phyloP scores from a whole-genome alignment of 2,797 vertebrate genomes.

The Esox lucius region DNA sequence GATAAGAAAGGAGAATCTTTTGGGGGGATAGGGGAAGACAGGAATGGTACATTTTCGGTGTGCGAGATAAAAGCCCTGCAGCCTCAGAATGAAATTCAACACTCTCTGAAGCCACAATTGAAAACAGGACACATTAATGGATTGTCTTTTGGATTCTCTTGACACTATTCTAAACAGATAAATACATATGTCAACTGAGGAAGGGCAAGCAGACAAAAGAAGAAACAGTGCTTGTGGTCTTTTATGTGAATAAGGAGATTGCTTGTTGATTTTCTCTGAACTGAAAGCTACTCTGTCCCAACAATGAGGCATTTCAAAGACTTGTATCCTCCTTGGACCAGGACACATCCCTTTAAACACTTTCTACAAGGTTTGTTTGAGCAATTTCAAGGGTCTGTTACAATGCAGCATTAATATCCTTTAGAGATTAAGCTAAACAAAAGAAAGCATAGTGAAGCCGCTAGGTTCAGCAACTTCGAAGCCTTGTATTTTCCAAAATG shows the following conservation, averaged over 20 bases:
- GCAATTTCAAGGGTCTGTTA: constrained; percentile 28
- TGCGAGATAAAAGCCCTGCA: constrained; percentile 1
- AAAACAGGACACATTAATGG: constrained; percentile 18
- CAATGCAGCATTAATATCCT: background rate
- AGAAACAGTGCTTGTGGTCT: constrained; percentile 5
- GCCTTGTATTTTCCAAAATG: background rate
- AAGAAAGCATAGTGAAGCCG: background rate
- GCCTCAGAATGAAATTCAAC: constrained; percentile 1
- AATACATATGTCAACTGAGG: background rate
- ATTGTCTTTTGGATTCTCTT: constrained; percentile 8
- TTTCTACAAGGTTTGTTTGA: constrained; percentile 11
- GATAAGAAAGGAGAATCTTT: background rate
- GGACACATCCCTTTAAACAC: constrained; percentile 20
- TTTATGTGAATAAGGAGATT: constrained; percentile 27
- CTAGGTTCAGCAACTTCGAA: background rate
- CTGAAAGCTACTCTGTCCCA: constrained; percentile 28
- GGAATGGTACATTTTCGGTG: background rate
- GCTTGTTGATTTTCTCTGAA: constrained; percentile 35
- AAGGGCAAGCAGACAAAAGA: constrained; percentile 4
- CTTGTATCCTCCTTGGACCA: constrained; percentile 17
- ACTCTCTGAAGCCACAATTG: constrained; percentile 12
- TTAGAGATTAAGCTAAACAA: constrained; percentile 7
- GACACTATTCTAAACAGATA: constrained; percentile 13
- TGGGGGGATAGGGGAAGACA: background rate
- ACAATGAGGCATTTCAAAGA: constrained; percentile 29